These are phyloP conservation scores for Euwallacea fornicatus DNA, from an alignment of 1,140 invertebrate species.

Conservation along the genomic window DNA sequence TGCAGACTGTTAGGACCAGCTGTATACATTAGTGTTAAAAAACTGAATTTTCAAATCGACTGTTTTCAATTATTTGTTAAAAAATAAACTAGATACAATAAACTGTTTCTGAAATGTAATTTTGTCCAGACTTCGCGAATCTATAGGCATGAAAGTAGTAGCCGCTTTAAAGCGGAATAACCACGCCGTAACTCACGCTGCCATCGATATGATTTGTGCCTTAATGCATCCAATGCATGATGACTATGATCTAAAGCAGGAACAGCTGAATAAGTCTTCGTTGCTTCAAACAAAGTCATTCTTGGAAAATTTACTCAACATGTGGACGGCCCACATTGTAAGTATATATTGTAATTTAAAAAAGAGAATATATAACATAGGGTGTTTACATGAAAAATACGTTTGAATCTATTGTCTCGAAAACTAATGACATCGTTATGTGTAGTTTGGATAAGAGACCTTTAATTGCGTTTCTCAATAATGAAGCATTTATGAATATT, in stretches of 20 bases:
- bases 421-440: too few species aligned
- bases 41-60: not conserved
- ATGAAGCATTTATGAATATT: too few species aligned
- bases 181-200: conserved; percentile 90
- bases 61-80: not conserved
- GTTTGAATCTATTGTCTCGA: too few species aligned
- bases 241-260: conserved; percentile 91
- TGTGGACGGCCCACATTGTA: conserved; percentile 95
- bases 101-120: not conserved
- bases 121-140: conserved; percentile 76
- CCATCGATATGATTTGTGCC: conserved; percentile 95
- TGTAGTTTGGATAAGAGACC: too few species aligned
- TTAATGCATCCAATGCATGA: conserved; percentile 99
- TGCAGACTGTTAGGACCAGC: not conserved
- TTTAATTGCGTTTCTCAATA: too few species aligned
- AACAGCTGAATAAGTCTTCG: conserved; percentile 97
- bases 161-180: conserved; percentile 87
- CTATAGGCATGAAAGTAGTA: conserved; percentile 89
- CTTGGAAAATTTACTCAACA: conserved; percentile 89
- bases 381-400: too few species aligned
- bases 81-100: not conserved
- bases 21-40: not conserved
- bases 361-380: too few species aligned
- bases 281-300: conserved; percentile 91
- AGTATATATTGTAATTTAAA: conserved; percentile 50